Evolutionary conservation across 37 sponge, comb jelly and placozoan genomes (phyloP).

Genomic region (Geodia barretti): DNA sequence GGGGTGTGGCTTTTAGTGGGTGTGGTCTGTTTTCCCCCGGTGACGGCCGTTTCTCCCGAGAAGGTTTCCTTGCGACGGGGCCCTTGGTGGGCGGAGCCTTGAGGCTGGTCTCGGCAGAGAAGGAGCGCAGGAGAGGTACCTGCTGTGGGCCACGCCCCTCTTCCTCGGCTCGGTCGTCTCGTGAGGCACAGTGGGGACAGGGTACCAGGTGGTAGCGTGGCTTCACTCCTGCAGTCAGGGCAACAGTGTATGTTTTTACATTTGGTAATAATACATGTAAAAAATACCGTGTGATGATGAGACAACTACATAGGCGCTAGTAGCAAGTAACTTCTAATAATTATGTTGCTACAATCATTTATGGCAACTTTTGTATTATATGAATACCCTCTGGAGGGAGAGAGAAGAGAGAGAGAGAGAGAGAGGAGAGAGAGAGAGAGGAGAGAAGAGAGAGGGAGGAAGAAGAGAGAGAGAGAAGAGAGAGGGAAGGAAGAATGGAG

Average conservation of each 20-base stretch:
- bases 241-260: background rate
- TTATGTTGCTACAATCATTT: no score
- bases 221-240: background rate
- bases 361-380: no score
- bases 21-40: background rate
- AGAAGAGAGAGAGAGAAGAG: background rate
- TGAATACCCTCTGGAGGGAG: background rate
- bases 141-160: background rate
- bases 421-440: background rate
- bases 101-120: conserved; percentile 1
- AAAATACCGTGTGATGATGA: background rate
- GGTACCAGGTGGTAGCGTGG: conserved; percentile 47
- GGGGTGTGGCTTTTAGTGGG: no score
- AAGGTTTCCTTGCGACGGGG: background rate
- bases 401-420: background rate
- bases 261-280: no score
- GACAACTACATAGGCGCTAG: no score
- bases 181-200: conserved; percentile 45
- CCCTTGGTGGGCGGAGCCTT: background rate
- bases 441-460: background rate
- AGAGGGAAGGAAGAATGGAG: background rate
- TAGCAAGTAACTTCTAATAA: no score
- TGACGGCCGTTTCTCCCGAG: no score
- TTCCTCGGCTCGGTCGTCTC: background rate
- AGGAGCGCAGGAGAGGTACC: conserved; percentile 28